These are phyloP conservation scores for Dreissena rostriformis DNA, from an alignment of 1,140 invertebrate genomes.

Conservation along the genomic window DNA sequence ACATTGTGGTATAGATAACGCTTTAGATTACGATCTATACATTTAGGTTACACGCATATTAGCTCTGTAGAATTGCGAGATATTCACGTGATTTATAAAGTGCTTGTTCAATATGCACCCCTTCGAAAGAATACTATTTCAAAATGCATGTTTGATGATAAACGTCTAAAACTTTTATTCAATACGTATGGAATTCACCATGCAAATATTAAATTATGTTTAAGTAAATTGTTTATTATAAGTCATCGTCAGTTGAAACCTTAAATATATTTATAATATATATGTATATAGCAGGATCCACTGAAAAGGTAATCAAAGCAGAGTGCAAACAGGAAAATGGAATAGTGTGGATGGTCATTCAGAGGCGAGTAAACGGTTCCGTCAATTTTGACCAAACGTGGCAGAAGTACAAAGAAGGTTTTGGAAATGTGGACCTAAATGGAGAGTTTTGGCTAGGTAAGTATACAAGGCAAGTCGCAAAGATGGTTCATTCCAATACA, in stretches of 20 bases:
- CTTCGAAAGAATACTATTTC: no score
- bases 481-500: slow-evolving; percentile 4
- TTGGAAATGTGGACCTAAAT: slow-evolving; percentile 88
- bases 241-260: not conserved
- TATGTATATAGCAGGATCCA: not conserved
- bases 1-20: no score
- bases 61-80: no score
- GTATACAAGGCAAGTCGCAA: slow-evolving; percentile 37
- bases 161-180: no score
- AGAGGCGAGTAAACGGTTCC: slow-evolving; percentile 89
- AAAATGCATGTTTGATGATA: no score
- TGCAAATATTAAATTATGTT: not conserved
- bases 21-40: no score
- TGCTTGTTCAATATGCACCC: no score
- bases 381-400: slow-evolving; percentile 94
- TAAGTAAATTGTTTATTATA: not conserved
- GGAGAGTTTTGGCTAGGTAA: slow-evolving; percentile 81
- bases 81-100: no score
- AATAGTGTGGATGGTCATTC: slow-evolving; percentile 81
- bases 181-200: no score
- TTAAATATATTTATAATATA: not conserved
- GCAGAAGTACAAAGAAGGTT: slow-evolving; percentile 96
- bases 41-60: no score
- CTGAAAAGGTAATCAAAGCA: not conserved
- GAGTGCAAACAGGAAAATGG: slow-evolving; percentile 14